These are phyloP conservation scores for Itoplectis maculator DNA, from an alignment of 2,888 invertebrate genomes.

Conservation along the genomic window DNA sequence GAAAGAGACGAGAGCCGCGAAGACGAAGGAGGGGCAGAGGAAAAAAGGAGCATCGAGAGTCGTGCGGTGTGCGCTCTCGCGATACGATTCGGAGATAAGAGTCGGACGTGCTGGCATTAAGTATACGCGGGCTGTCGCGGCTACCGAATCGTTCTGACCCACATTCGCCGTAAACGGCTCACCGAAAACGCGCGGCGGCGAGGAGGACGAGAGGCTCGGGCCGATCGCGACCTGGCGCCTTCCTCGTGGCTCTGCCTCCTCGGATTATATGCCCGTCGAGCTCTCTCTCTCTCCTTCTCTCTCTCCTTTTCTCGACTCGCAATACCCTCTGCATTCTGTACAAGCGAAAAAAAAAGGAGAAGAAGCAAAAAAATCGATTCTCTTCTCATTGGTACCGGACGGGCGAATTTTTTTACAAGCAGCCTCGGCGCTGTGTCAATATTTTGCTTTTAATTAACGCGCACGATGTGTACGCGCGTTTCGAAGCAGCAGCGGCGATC, in stretches of 20 bases:
- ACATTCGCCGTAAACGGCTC: conserved; percentile 69
- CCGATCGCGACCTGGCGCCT: conserved; percentile 63
- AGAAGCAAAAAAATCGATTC: background rate
- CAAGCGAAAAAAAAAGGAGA: background rate
- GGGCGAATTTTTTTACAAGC: background rate
- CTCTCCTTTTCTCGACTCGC: background rate
- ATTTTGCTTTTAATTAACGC: conserved; percentile 29
- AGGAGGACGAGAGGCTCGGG: too few relatives aligned
- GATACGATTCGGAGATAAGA: conserved; percentile 74
- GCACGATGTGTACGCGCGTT: background rate
- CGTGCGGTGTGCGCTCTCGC: conserved; percentile 49
- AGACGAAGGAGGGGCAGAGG: too few relatives aligned
- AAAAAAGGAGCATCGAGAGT: conserved; percentile 63
- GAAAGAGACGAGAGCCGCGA: conserved; percentile 65
- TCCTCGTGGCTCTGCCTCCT: conserved; percentile 56
- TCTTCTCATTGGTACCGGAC: background rate
- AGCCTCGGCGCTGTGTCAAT: background rate
- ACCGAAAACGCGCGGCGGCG: conserved; percentile 55
- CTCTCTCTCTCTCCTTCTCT: background rate
- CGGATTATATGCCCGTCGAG: conserved; percentile 39
- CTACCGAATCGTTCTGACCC: conserved; percentile 82
- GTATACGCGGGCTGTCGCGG: conserved; percentile 73
- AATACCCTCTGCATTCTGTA: background rate
- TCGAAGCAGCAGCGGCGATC: too few relatives aligned
- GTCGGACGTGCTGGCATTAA: conserved; percentile 70